phyloP scores from a whole-genome alignment of 2,888 invertebrate species.

The Brachycybe producta region DNA sequence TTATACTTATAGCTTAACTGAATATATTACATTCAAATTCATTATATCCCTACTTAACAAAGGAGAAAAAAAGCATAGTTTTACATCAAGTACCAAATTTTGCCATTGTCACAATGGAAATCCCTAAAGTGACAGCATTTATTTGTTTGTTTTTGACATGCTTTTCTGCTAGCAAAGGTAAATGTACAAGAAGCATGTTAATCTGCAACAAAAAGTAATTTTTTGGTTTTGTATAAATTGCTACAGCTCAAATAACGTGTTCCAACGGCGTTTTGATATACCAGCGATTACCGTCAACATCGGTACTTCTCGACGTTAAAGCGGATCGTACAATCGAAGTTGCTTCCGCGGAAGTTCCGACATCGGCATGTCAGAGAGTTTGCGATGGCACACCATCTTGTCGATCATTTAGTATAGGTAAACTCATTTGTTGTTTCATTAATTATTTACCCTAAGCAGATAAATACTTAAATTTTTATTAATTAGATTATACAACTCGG shows the following conservation, averaged over 20 bases:
- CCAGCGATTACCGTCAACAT: conserved; percentile 6
- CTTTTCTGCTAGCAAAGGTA: too few species aligned
- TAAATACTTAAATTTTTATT: background rate
- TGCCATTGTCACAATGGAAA: too few species aligned
- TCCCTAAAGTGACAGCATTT: too few species aligned
- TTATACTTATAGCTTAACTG: too few species aligned
- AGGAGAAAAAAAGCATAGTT: too few species aligned
- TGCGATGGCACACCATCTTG: conserved; percentile 16
- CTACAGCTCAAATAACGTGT: conserved; percentile 12
- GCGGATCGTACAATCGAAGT: conserved; percentile 12
- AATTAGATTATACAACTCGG: conserved; percentile 8
- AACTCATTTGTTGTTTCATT: background rate
- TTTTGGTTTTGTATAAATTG: too few species aligned
- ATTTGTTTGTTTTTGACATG: too few species aligned
- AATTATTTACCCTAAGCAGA: background rate
- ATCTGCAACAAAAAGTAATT: too few species aligned
- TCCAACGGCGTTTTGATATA: conserved; percentile 14
- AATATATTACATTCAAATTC: too few species aligned
- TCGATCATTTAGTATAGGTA: conserved; percentile 11
- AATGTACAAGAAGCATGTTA: too few species aligned
- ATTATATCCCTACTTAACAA: too few species aligned
- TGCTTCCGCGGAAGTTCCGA: conserved; percentile 8
- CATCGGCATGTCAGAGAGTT: conserved; percentile 10
- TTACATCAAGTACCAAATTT: too few species aligned
- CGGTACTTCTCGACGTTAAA: background rate